Conservation (phyloP, 1,140 invertebrate genomes). For the Trissolcus basalis region DNA sequence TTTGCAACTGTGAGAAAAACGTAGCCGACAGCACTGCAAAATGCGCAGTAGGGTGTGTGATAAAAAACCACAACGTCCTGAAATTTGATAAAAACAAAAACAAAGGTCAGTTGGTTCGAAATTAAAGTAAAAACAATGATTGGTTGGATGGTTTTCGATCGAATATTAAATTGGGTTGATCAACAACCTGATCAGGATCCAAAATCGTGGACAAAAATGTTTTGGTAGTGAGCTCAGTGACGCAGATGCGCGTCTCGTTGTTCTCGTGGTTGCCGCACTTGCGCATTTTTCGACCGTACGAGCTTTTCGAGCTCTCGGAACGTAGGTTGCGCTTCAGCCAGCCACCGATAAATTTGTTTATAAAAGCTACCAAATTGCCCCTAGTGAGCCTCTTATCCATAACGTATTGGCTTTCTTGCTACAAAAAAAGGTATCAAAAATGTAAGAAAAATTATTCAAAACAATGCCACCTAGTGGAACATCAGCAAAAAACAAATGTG, state of each 20-base stretch:
- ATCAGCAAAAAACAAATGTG: background rate
- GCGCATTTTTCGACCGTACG: slow-evolving; percentile 58
- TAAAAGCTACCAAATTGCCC: slow-evolving; percentile 79
- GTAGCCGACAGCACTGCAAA: slow-evolving; percentile 82
- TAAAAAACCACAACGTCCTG: slow-evolving; percentile 85
- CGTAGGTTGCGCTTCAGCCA: slow-evolving; percentile 76
- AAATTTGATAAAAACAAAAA: slow-evolving; percentile 58
- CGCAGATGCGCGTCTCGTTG: slow-evolving; percentile 67
- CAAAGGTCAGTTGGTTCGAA: no score
- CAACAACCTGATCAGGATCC: slow-evolving; percentile 65
- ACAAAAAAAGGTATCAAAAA: slow-evolving; percentile 32
- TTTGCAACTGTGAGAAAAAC: slow-evolving; percentile 81
- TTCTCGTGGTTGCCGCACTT: slow-evolving; percentile 54
- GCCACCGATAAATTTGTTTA: slow-evolving; percentile 80
- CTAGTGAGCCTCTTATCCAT: slow-evolving; percentile 79
- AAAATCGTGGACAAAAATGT: slow-evolving; percentile 76
- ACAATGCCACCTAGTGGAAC: background rate
- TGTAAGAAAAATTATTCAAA: background rate
- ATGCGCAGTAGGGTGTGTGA: slow-evolving; percentile 83
- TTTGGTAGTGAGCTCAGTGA: slow-evolving; percentile 78
- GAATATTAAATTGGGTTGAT: slow-evolving; percentile 5
- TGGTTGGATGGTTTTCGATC: no score
- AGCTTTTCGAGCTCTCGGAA: slow-evolving; percentile 63
- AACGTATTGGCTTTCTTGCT: slow-evolving; percentile 83
- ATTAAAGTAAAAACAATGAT: no score